phyloP scores from a whole-genome alignment of 2,797 vertebrate species.

The Ctenopoma multispine region DNA sequence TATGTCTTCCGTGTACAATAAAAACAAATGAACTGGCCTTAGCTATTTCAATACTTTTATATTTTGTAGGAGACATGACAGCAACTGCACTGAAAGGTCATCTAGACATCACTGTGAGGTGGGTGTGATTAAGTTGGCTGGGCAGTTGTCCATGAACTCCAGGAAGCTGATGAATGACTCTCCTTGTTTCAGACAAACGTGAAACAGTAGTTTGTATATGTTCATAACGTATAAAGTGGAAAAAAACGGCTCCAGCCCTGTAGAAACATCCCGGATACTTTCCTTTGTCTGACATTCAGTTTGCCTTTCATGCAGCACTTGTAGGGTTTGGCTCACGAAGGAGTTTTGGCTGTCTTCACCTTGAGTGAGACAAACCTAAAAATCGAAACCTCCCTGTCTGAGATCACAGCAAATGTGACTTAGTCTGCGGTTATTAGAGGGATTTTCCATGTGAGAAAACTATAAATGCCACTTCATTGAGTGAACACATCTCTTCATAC shows the following conservation, averaged over 20 bases:
- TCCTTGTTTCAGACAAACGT: constrained; percentile 12
- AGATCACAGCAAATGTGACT: constrained; percentile 5
- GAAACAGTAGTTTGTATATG: not conserved
- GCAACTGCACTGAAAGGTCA: no score
- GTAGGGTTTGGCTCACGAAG: constrained; percentile 8
- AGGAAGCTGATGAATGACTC: not conserved
- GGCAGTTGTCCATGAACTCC: no score
- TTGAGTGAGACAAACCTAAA: not conserved
- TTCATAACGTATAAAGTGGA: not conserved
- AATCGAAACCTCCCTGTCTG: constrained; percentile 9
- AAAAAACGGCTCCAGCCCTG: not conserved
- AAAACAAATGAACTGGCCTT: no score
- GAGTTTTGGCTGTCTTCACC: constrained; percentile 14
- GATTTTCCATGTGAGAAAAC: constrained; percentile 20
- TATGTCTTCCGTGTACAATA: no score
- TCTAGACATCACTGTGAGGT: no score
- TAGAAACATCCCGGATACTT: constrained; percentile 3
- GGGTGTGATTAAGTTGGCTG: no score
- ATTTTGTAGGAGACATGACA: no score
- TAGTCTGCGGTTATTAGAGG: constrained; percentile 2
- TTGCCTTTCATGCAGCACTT: constrained; percentile 6
- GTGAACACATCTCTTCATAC: not conserved
- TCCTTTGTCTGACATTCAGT: constrained; percentile 30
- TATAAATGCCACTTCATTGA: not conserved
- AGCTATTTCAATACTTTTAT: no score